Conservation (phyloP, 2,113 vertebrate genomes). For the Balaeniceps rex region DNA sequence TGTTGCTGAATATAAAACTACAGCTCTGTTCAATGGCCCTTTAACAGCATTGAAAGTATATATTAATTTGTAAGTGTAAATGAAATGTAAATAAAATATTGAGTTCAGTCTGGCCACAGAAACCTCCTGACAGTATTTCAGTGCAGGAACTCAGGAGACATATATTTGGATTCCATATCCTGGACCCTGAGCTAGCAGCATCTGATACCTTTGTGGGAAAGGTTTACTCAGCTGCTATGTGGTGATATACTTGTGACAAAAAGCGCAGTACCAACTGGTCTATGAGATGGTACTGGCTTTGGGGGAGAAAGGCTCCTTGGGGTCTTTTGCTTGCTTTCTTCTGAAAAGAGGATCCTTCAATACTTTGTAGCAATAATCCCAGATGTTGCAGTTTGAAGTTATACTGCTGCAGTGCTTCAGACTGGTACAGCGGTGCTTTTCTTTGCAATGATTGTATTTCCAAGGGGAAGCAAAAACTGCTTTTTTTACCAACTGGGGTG, state of each 20-base stretch:
- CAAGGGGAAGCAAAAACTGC: background rate
- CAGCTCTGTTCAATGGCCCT: constrained; percentile 29
- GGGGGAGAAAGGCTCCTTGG: background rate
- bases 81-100: constrained; percentile 68
- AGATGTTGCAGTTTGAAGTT: background rate
- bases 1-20: constrained; percentile 65
- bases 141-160: constrained; percentile 23
- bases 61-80: constrained; percentile 63
- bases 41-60: constrained; percentile 6
- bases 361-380: background rate
- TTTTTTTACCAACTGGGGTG: background rate
- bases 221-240: background rate
- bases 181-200: background rate
- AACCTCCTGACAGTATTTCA: constrained; percentile 40
- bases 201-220: background rate
- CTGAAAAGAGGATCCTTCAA: background rate
- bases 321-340: background rate
- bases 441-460: background rate
- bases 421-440: background rate
- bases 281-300: background rate
- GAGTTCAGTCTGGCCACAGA: constrained; percentile 34
- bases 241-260: background rate
- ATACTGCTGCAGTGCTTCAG: background rate
- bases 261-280: background rate
- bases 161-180: background rate